Evolutionary conservation across 2,113 vertebrate species (phyloP).

Genomic region (Suncus etruscus): DNA sequence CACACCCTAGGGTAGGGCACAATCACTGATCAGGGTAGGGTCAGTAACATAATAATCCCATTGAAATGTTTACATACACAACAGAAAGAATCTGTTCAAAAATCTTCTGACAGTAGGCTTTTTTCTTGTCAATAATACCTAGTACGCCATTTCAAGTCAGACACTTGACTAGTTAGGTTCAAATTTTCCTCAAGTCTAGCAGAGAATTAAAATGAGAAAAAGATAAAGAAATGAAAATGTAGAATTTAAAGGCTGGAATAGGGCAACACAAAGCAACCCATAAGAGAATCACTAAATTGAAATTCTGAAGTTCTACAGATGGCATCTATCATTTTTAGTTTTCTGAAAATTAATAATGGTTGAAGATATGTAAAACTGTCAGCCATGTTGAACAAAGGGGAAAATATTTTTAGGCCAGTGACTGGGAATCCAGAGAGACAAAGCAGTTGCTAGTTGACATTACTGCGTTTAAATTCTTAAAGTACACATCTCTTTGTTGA

Average conservation of each 20-base stretch:
- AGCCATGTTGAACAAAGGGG: neutral
- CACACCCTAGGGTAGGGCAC: too few species aligned
- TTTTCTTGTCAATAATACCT: constrained; percentile 77
- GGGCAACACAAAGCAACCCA: constrained; percentile 17
- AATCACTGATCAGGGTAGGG: too few species aligned
- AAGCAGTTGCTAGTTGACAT: neutral
- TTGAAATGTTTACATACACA: too few species aligned
- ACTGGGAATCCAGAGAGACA: neutral
- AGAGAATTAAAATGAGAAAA: constrained; percentile 65
- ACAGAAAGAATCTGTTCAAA: constrained; percentile 55
- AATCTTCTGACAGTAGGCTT: constrained; percentile 47
- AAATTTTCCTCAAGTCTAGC: constrained; percentile 77
- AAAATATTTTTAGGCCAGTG: neutral
- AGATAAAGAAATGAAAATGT: constrained; percentile 22
- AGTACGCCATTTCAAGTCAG: constrained; percentile 80
- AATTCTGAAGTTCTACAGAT: constrained; percentile 31
- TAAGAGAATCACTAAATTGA: constrained; percentile 14
- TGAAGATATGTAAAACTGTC: constrained; percentile 8
- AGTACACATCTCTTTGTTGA: neutral
- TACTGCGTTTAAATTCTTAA: neutral
- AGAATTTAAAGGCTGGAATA: constrained; percentile 54
- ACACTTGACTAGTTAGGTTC: constrained; percentile 63
- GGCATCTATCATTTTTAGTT: neutral
- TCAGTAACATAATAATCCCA: too few species aligned
- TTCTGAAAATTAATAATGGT: neutral